Percentiles rank a stretch among this genome's conserved stretches.
Evolutionary conservation across 2,888 invertebrate genomes (phyloP).

Genomic region (Eretmocerus hayati): DNA sequence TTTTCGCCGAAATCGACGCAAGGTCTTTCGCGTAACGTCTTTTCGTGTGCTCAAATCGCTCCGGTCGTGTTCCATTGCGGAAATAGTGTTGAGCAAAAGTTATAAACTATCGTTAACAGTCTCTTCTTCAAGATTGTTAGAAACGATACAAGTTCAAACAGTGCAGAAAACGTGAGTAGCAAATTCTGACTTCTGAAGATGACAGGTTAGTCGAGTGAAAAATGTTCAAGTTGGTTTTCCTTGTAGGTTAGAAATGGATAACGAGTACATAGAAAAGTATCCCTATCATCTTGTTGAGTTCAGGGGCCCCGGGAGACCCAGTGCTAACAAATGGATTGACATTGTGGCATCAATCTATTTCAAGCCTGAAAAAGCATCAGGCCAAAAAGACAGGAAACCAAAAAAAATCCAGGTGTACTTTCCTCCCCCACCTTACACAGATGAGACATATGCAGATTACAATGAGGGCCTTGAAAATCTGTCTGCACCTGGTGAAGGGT

Average conservation of each 20-base stretch:
- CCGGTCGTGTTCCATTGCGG: no score
- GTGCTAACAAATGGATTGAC: background rate
- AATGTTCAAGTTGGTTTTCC: background rate
- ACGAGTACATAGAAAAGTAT: background rate
- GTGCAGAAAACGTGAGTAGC: background rate
- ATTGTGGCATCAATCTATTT: background rate
- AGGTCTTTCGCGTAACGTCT: no score
- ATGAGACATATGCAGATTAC: background rate
- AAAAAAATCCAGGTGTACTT: background rate
- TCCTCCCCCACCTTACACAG: background rate
- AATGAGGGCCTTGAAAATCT: background rate
- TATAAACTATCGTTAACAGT: background rate
- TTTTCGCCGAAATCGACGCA: no score
- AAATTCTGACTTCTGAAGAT: no score
- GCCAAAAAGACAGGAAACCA: no score
- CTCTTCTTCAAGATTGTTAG: background rate
- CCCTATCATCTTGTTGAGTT: slow-evolving; percentile 1
- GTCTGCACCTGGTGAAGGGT: background rate
- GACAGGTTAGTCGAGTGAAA: no score
- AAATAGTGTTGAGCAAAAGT: background rate
- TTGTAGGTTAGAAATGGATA: background rate
- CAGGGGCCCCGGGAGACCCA: background rate
- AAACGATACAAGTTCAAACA: background rate
- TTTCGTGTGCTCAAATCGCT: no score
- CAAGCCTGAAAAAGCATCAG: no score